Evolutionary conservation across 2,113 vertebrate genomes (phyloP), one percentile per base, ranked within the genome.

Genomic region (zebrafish (Danio rerio)): DNA sequence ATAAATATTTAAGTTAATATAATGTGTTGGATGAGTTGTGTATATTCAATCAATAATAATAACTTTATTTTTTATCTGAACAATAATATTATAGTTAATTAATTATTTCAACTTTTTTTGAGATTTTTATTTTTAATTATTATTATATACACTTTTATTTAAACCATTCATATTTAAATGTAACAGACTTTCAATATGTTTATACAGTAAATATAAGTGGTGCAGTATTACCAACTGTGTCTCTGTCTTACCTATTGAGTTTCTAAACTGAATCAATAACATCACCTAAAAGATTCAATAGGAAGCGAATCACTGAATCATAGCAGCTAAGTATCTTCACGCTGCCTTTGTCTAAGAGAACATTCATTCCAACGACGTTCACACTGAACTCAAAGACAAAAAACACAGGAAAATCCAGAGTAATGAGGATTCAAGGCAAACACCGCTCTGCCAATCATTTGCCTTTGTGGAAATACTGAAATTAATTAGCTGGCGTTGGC

Each of bases 371-470:
- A 58, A 16, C 7, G 16, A 43, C 53, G 15, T 6, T n/a, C 18
- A 31, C 18, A 58, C 10, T 6, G 15, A n/a, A 6, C 59, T 50
- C 20, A 40, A 78, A 62, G 59, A 66, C 10, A 53, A 66, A 66
- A 78, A 53, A 40, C 6, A 5, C 18, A 20, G 20, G 45, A 18
- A 66, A 66, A 66, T 75, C 16, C 3, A 73, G 85, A 82, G 63
- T 7, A 71, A 85, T 83, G 78, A 55, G 63, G 77, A 31, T 78
- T 75, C 58, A 5, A 31, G 58, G 50, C 31, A 52, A 83, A 76
- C 50, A 55, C 59, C 49, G 82, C 62, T 81, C 62, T 85, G 81
- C 84, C 77, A 79, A 81, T 87, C 83, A 86, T 79, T 82, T 58
- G 78, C 83, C 68, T 78, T 82, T 16, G 76, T 40, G 66, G 21